These are phyloP conservation scores for Anguilla anguilla DNA, from an alignment of 2,797 vertebrate species.

Conservation along the genomic window DNA sequence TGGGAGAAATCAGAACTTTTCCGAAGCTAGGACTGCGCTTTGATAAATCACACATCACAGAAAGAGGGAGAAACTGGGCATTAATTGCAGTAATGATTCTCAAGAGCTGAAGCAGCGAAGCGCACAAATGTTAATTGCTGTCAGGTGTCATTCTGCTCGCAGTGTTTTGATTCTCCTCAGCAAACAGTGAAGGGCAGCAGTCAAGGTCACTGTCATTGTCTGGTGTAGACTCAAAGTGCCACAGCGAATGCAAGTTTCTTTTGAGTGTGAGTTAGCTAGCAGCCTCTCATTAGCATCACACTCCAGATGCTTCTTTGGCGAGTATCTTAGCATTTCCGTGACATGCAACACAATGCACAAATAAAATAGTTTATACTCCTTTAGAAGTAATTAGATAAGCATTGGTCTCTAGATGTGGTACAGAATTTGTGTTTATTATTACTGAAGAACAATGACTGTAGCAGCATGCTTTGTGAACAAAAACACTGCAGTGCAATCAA, in stretches of 20 bases:
- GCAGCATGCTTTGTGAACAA: background rate
- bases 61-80: background rate
- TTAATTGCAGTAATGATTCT: constrained; percentile 10
- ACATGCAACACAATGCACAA: background rate
- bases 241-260: constrained; percentile 40
- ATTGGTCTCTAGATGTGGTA: background rate
- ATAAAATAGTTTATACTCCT: background rate
- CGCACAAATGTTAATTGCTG: constrained; percentile 45
- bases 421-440: background rate
- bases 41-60: background rate
- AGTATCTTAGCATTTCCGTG: background rate
- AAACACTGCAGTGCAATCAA: background rate
- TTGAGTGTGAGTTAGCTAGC: background rate
- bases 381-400: background rate
- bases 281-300: background rate
- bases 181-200: constrained; percentile 61
- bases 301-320: background rate
- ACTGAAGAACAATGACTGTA: background rate
- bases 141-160: constrained; percentile 52
- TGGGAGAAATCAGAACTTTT: background rate
- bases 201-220: constrained; percentile 64
- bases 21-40: background rate
- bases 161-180: constrained; percentile 49
- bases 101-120: constrained; percentile 30
- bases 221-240: constrained; percentile 62